Evolutionary conservation across 2,113 vertebrate genomes (phyloP).

Genomic region (crab-eating macaque (Macaca fascicularis)): DNA sequence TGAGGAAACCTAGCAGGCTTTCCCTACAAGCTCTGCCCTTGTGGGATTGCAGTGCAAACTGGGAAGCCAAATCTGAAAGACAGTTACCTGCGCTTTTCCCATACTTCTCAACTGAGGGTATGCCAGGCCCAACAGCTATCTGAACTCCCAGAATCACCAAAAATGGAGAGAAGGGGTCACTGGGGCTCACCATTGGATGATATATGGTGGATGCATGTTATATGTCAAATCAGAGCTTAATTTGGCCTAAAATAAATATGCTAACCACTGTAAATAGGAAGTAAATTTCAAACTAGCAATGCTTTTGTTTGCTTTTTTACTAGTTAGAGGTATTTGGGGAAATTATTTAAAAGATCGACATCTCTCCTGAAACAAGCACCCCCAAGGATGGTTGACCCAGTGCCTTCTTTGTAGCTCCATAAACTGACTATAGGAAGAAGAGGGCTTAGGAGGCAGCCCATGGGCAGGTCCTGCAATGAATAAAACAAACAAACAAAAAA

Average conservation of each 20-base stretch:
- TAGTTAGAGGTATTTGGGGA: neutral
- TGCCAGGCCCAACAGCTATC: neutral
- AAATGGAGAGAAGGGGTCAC: neutral
- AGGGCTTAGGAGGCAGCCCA: neutral
- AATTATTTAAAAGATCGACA: neutral
- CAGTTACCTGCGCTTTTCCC: neutral
- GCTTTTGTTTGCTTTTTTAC: slow-evolving; percentile 29
- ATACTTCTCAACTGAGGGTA: neutral
- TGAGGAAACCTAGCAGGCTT: neutral
- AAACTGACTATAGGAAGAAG: neutral
- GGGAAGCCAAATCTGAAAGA: neutral
- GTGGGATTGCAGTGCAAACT: neutral
- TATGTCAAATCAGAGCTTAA: neutral
- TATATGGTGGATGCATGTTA: neutral
- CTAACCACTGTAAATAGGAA: neutral
- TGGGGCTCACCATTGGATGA: neutral
- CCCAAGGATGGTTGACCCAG: neutral
- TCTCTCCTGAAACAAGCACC: neutral
- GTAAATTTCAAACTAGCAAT: neutral
- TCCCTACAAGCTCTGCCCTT: neutral
- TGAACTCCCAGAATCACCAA: neutral
- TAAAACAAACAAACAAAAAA: neutral
- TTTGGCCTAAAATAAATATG: slow-evolving; percentile 20
- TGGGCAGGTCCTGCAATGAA: neutral
- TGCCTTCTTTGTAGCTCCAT: neutral